Evolutionary conservation across 1,140 invertebrate species (phyloP), one percentile per base, ranked within the genome.

Genomic region (Zaprionus kolodkinae): DNA sequence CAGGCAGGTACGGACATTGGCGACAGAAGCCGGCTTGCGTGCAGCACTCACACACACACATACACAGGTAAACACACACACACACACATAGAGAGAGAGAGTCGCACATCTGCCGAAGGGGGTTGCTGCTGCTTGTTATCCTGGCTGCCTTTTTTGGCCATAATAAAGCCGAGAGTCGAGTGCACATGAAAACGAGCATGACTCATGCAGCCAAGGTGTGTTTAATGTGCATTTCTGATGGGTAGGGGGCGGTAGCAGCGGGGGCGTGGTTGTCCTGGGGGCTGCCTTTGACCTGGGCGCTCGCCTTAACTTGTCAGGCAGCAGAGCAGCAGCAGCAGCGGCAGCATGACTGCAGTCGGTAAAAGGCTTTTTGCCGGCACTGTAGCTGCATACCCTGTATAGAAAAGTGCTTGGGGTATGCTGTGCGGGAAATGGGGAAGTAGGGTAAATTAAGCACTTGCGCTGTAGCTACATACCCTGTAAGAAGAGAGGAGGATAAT

Each of bases 161-260:
- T 87, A 87, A 87, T 88, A 88, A 88, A 87, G 79, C 83, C 79
- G 78, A 71, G 36, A 38, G 40, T 45, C 40, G 40, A 45, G 40
- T n/a, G 70, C 78, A 70, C 72, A 70, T 64, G 60, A 78, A 82
- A 79, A 79, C 70, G 76, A 66, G 76, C 72, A 83, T 87, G 83
- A 87, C 84, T 87, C 83, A 87, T 87, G 84, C 77, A 87, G 21
- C n/a, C 40, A 45, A 75, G 83, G 83, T 87, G 83, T 87, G 83
- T 72, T 87, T 76, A 83, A 77, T 75, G 80, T 87, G 80, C 84
- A 86, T 71, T 81, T 60, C 45, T 21, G 38, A 57, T n/a, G 33
- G n/a, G n/a, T n/a, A n/a, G n/a, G 21, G 50, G 65, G 70, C 63
- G 66, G 55, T 40, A 25, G 45, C 1, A 7, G n/a, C 1, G 33